Percentiles rank a stretch among this genome's conserved stretches.
These are phyloP conservation scores for Panthera uncia DNA, from an alignment of 2,113 vertebrate genomes.

Conservation along the genomic window DNA sequence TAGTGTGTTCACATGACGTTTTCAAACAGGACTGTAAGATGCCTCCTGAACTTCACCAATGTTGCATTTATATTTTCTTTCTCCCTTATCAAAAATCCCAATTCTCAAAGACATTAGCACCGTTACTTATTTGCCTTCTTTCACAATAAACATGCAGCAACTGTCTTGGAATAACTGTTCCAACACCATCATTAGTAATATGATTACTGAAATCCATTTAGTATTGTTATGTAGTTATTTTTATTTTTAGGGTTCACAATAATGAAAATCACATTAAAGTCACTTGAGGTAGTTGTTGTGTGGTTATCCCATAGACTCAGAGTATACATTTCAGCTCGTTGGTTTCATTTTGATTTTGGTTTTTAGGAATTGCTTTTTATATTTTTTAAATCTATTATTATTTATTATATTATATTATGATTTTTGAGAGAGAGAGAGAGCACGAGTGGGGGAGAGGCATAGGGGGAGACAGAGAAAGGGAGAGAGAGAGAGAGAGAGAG, in stretches of 20 bases:
- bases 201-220: not conserved
- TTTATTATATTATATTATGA: too few species aligned
- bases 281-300: not conserved
- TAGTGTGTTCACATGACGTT: not conserved
- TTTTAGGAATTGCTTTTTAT: not conserved
- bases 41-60: not conserved
- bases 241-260: not conserved
- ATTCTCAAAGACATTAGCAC: not conserved
- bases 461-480: too few species aligned
- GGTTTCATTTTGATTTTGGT: constrained; percentile 24
- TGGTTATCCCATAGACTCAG: not conserved
- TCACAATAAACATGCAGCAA: not conserved
- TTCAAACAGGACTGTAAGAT: not conserved
- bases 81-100: not conserved
- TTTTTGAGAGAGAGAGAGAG: too few species aligned
- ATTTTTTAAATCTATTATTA: not conserved
- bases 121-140: constrained; percentile 17
- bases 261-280: constrained; percentile 23
- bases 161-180: not conserved
- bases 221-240: not conserved
- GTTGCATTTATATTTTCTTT: constrained; percentile 13
- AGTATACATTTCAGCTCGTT: not conserved
- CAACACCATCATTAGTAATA: not conserved
- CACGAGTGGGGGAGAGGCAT: too few species aligned
- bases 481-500: too few species aligned